Percentiles rank a stretch among this genome's conserved stretches.
Evolutionary conservation across 2,888 invertebrate species (phyloP).

Genomic region (Drosophila paracracens): DNA sequence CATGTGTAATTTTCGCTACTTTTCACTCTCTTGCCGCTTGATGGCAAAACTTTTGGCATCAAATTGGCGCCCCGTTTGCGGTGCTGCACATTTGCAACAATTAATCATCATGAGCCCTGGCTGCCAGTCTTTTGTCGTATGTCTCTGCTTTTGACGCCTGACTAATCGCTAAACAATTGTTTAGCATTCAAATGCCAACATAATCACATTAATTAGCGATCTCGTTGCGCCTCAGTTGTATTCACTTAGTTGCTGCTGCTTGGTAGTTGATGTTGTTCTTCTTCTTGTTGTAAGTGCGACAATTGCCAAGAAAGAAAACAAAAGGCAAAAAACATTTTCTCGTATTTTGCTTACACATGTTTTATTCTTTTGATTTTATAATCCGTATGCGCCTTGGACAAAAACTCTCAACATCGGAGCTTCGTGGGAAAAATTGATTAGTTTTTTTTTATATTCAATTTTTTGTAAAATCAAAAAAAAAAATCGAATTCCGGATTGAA

Average conservation of each 20-base stretch:
- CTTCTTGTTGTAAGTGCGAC: constrained; percentile 17
- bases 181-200: constrained; percentile 75
- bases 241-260: constrained; percentile 9
- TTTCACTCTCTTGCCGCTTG: constrained; percentile 42
- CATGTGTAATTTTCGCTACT: constrained; percentile 48
- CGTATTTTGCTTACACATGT: constrained; percentile 17
- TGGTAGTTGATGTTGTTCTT: constrained; percentile 9
- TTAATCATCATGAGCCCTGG: constrained; percentile 60
- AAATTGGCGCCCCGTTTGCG: constrained; percentile 64
- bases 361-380: constrained; percentile 1
- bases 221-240: constrained; percentile 58
- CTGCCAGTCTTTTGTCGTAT: constrained; percentile 2
- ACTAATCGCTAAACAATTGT: constrained; percentile 81
- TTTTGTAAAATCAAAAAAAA: background rate
- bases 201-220: constrained; percentile 82
- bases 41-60: constrained; percentile 75
- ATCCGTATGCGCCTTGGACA: background rate
- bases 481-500: fast-evolving
- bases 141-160: constrained; percentile 57
- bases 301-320: constrained; percentile 43
- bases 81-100: constrained; percentile 66
- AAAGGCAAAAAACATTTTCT: constrained; percentile 12
- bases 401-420: background rate
- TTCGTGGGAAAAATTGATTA: background rate
- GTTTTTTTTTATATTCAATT: background rate